Conservation (phyloP, 2,888 invertebrate species). For the Spodoptera exigua region DNA sequence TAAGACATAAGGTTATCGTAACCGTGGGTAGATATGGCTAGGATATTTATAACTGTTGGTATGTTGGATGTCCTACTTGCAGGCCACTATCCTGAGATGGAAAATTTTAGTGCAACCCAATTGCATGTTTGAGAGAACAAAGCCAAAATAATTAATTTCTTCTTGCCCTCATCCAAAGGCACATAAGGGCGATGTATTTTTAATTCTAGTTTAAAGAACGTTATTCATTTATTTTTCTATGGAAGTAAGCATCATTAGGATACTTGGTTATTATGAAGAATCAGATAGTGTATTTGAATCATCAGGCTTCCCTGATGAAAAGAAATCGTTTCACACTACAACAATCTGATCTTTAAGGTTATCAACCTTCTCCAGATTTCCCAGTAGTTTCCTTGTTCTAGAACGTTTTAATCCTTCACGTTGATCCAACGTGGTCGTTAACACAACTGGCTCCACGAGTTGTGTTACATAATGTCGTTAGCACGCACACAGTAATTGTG, state of each 20-base stretch:
- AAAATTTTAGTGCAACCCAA: slow-evolving; percentile 28
- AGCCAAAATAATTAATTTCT: not conserved
- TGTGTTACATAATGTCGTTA: slow-evolving; percentile 42
- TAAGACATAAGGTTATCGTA: slow-evolving; percentile 42
- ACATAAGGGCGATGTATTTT: too few relatives aligned
- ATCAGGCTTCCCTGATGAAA: not conserved
- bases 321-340: not conserved
- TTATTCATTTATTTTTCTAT: too few relatives aligned
- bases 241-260: too few relatives aligned
- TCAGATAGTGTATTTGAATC: too few relatives aligned
- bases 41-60: slow-evolving; percentile 28
- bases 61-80: slow-evolving; percentile 34
- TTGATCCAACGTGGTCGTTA: slow-evolving; percentile 26
- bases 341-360: slow-evolving; percentile 10
- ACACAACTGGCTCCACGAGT: slow-evolving; percentile 12
- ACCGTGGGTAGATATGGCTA: slow-evolving; percentile 27
- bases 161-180: too few relatives aligned
- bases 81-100: slow-evolving; percentile 33
- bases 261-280: too few relatives aligned
- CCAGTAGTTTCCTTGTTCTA: slow-evolving; percentile 47
- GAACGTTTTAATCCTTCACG: slow-evolving; percentile 42
- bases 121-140: not conserved
- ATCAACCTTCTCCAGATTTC: slow-evolving; percentile 42
- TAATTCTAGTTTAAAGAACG: too few relatives aligned
- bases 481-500: slow-evolving; percentile 39